phyloP scores from a whole-genome alignment of 2,888 invertebrate genomes.

The Philopedon plagiatum region DNA sequence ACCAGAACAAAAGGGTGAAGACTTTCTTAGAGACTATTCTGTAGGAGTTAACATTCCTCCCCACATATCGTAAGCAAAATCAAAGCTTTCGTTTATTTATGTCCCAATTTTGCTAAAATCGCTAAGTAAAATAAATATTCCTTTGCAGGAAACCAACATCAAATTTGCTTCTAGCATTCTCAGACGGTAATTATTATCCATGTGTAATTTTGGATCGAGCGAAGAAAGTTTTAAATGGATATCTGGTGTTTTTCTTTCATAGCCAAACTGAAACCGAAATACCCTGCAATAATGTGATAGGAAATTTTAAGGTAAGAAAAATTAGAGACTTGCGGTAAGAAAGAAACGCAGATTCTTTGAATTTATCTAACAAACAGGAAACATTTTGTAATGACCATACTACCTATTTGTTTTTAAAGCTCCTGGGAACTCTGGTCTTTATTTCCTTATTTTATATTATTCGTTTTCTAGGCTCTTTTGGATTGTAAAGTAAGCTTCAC shows the following conservation, averaged over 20 bases:
- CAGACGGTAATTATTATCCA: conserved; percentile 42
- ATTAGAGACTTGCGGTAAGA: background rate
- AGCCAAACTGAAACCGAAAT: conserved; percentile 43
- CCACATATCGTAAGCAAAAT: conserved; percentile 36
- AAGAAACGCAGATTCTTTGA: too few species aligned
- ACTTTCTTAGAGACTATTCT: conserved; percentile 31
- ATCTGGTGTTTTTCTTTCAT: conserved; percentile 46
- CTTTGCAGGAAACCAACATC: conserved; percentile 44
- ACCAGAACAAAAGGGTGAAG: conserved; percentile 1
- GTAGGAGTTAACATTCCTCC: conserved; percentile 20
- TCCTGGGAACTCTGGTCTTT: background rate
- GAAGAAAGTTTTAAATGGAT: conserved; percentile 38
- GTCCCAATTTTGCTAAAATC: background rate
- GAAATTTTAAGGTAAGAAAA: conserved; percentile 46
- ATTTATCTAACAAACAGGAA: too few species aligned
- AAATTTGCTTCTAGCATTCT: conserved; percentile 42
- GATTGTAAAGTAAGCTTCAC: conserved; percentile 38
- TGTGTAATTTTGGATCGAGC: conserved; percentile 43
- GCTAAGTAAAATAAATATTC: background rate
- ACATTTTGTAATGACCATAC: too few species aligned
- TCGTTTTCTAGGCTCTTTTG: conserved; percentile 35
- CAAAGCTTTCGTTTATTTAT: background rate
- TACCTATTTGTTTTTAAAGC: too few species aligned
- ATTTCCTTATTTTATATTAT: background rate
- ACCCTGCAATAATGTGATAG: conserved; percentile 40